phyloP scores from a whole-genome alignment of 2,113 vertebrate species.

The Paradisaea rubra region DNA sequence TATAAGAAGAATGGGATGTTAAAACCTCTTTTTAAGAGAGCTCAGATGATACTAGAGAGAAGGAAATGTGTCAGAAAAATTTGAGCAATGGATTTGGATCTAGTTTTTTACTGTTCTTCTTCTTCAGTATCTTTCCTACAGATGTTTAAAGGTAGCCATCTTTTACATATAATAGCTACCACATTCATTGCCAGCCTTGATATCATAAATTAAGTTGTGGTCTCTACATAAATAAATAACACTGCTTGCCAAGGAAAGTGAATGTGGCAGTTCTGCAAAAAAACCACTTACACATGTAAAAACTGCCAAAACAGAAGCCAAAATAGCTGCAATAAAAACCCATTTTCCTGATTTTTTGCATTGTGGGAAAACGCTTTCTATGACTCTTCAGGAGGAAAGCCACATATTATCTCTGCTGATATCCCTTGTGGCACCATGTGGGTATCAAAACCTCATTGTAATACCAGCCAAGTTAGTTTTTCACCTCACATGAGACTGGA shows the following conservation, averaged over 20 bases:
- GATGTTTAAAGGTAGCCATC: neutral
- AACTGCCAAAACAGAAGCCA: neutral
- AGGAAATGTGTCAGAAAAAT: neutral
- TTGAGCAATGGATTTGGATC: neutral
- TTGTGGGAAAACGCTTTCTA: neutral
- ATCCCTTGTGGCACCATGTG: neutral
- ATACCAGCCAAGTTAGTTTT: neutral
- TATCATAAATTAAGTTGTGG: neutral
- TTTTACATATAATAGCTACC: neutral
- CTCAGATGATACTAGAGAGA: neutral
- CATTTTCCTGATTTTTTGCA: neutral
- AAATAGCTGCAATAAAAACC: neutral
- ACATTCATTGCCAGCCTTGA: rapidly evolving
- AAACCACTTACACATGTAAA: neutral
- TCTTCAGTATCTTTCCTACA: neutral
- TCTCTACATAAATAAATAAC: neutral
- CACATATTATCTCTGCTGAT: neutral
- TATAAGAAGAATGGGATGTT: neutral
- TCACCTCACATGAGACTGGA: neutral
- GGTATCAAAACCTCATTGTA: neutral
- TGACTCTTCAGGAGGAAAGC: neutral
- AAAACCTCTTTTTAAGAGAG: neutral
- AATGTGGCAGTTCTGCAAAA: neutral
- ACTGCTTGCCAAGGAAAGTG: neutral
- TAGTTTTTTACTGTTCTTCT: neutral